These are phyloP conservation scores for Venustoraphidia nigricollis DNA, from an alignment of 2,888 invertebrate species.

Conservation along the genomic window DNA sequence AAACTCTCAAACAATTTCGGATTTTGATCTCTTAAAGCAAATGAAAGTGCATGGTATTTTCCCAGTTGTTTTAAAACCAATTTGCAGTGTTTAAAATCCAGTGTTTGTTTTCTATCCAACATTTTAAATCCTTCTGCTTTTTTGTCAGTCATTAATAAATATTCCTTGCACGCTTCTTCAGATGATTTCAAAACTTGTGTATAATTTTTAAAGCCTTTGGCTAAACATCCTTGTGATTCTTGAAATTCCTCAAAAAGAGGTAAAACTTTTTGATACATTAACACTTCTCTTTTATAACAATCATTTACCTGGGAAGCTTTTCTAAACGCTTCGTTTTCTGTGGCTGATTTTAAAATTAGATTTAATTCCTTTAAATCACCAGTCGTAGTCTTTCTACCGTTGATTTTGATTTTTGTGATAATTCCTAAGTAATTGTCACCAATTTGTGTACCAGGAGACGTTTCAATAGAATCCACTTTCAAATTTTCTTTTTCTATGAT, in stretches of 20 bases:
- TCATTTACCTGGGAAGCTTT: slow-evolving; percentile 12
- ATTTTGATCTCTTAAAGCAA: slow-evolving; percentile 17
- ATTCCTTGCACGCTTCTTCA: background rate
- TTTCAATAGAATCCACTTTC: too few relatives aligned
- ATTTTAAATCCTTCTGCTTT: too few relatives aligned
- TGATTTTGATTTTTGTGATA: slow-evolving; percentile 10
- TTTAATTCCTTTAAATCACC: slow-evolving; percentile 7
- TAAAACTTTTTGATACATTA: slow-evolving; percentile 17
- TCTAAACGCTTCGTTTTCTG: slow-evolving; percentile 13
- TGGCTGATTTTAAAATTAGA: slow-evolving; percentile 18
- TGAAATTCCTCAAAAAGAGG: slow-evolving; percentile 14
- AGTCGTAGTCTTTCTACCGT: background rate
- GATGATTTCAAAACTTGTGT: too few relatives aligned
- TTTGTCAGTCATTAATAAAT: slow-evolving; percentile 1
- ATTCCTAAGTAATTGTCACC: slow-evolving; percentile 13
- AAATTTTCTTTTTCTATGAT: too few relatives aligned
- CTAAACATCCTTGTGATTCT: background rate
- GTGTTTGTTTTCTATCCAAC: slow-evolving; percentile 9
- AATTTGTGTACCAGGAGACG: background rate
- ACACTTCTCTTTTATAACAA: slow-evolving; percentile 16
- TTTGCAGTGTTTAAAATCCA: slow-evolving; percentile 18
- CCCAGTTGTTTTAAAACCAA: slow-evolving; percentile 18
- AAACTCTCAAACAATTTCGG: slow-evolving; percentile 14
- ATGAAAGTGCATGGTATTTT: slow-evolving; percentile 19
- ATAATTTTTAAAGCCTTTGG: too few relatives aligned